These are phyloP conservation scores for Scaptomyza reducta DNA, from an alignment of 2,888 invertebrate genomes.

Conservation along the genomic window DNA sequence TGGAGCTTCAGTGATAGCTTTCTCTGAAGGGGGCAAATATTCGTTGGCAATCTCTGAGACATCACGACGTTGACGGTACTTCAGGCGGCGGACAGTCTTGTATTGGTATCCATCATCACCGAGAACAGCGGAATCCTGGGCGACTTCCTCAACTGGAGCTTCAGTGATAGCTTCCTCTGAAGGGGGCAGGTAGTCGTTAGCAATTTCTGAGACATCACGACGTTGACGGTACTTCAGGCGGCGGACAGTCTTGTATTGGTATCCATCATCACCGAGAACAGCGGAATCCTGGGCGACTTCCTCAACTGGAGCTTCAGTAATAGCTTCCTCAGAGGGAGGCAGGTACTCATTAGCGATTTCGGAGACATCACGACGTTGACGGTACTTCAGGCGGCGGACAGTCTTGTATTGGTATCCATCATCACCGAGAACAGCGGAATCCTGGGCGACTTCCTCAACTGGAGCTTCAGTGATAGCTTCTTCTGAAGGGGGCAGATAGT, in stretches of 20 bases:
- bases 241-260: conserved; percentile 59
- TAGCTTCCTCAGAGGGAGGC: conserved; percentile 36
- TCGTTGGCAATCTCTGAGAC: conserved; percentile 65
- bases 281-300: conserved; percentile 45
- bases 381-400: conserved; percentile 61
- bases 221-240: conserved; percentile 59
- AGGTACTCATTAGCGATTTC: conserved; percentile 56
- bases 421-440: conserved; percentile 47
- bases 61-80: conserved; percentile 72
- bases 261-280: conserved; percentile 50
- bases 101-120: conserved; percentile 67
- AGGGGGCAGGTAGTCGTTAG: conserved; percentile 59
- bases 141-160: conserved; percentile 39
- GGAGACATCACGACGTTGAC: conserved; percentile 63
- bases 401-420: conserved; percentile 72
- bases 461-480: conserved; percentile 32
- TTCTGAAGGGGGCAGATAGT: conserved; percentile 42
- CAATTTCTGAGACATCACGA: conserved; percentile 65
- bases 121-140: conserved; percentile 58
- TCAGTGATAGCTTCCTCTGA: conserved; percentile 47
- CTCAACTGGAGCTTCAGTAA: conserved; percentile 20
- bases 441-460: conserved; percentile 40
- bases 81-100: conserved; percentile 70
- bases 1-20: conserved; percentile 36
- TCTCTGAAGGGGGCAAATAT: conserved; percentile 58